Conservation (phyloP, 2,113 vertebrate genomes). For the Nothocercus julius region DNA sequence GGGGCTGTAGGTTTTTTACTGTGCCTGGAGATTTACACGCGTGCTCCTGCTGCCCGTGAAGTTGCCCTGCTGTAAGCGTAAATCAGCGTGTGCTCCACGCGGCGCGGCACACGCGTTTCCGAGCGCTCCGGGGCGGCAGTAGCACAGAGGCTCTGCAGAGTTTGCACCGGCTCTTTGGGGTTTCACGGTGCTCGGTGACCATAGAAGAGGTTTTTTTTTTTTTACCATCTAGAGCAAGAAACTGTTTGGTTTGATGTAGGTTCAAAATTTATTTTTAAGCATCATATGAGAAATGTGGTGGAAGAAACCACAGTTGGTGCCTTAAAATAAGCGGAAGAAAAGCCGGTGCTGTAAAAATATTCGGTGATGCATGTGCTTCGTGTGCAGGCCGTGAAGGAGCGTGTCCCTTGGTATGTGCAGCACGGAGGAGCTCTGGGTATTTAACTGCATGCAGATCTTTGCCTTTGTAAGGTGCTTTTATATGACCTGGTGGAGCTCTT, state of each 20-base stretch:
- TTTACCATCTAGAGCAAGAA: conserved; percentile 1
- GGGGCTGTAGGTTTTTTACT: background rate
- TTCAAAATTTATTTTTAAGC: conserved; percentile 45
- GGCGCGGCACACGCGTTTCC: background rate
- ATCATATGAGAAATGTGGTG: conserved; percentile 13
- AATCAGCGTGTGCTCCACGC: background rate
- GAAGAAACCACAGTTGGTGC: conserved; percentile 19
- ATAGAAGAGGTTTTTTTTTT: background rate
- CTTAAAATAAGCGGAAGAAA: conserved; percentile 42
- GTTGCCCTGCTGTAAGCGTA: conserved; percentile 6
- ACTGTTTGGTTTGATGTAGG: conserved; percentile 21
- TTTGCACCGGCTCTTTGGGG: background rate
- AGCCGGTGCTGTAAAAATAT: background rate
- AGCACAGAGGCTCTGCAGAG: background rate
- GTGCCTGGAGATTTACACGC: conserved; percentile 15
- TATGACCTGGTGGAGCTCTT: background rate
- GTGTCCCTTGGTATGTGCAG: background rate
- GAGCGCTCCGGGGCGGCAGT: accelerated
- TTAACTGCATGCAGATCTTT: background rate
- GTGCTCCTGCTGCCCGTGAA: background rate
- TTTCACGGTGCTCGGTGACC: background rate
- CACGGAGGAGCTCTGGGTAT: background rate
- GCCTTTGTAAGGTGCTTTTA: background rate
- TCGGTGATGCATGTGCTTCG: accelerated
- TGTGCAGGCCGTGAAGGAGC: background rate